A percentile compares a stretch with the other conserved stretches of the same genome.
These are phyloP conservation scores for Dromococcyx pavoninus DNA, from an alignment of 2,797 vertebrate species.

Conservation along the genomic window DNA sequence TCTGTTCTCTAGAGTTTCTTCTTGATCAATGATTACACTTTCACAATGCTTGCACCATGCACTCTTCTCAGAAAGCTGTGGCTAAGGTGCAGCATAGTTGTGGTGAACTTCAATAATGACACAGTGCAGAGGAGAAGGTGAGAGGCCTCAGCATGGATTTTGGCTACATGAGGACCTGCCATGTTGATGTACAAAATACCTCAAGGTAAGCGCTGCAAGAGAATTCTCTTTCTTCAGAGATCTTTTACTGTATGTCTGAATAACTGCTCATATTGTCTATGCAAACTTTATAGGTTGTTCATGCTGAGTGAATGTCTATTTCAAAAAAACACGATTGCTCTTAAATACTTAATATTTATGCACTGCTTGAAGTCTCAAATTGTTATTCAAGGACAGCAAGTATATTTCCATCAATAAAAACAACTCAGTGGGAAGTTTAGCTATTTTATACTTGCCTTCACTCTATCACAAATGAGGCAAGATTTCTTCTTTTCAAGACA, in stretches of 20 bases:
- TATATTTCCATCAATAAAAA: conserved; percentile 22
- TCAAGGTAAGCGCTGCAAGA: neutral
- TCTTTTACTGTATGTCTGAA: neutral
- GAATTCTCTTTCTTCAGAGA: neutral
- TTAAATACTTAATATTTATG: conserved; percentile 14
- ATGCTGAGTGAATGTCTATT: neutral
- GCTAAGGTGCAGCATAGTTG: neutral
- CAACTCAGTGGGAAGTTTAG: conserved; percentile 3
- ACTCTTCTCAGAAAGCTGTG: neutral
- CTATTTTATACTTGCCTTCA: neutral
- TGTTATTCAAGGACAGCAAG: conserved; percentile 18
- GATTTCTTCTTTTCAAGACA: neutral
- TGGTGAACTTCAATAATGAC: neutral
- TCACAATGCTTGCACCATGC: neutral
- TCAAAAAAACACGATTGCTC: neutral
- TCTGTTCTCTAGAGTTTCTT: neutral
- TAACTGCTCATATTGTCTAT: neutral
- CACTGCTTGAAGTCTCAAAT: neutral
- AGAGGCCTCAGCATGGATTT: neutral
- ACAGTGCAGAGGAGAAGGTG: neutral
- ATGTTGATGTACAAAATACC: neutral
- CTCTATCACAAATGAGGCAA: neutral
- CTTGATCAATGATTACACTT: neutral
- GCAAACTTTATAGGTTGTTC: neutral
- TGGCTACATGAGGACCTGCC: neutral